Conservation (phyloP, 2,113 vertebrate genomes). For the Synodontis membranacea region DNA sequence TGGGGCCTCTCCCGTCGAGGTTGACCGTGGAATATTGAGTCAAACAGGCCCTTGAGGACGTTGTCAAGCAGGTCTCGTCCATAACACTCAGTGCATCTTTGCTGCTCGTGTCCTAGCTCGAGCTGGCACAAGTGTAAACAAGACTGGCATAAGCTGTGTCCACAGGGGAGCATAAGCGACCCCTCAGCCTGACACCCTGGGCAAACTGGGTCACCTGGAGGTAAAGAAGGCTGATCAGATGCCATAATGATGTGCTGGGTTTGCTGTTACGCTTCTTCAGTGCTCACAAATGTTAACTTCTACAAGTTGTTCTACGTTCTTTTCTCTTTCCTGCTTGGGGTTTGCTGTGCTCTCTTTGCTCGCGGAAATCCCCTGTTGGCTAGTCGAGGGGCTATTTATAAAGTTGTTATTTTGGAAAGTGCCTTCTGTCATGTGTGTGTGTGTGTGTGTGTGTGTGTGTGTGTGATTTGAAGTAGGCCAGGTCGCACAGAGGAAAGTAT, state of each 20-base stretch:
- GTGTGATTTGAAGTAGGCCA: background rate
- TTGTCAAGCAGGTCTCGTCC: conserved; percentile 55
- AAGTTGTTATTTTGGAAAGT: conserved; percentile 40
- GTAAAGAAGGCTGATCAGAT: conserved; percentile 33
- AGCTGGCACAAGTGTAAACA: conserved; percentile 55
- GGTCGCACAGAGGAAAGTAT: background rate
- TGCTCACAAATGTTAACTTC: background rate
- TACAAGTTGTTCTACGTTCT: background rate
- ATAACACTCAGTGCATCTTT: conserved; percentile 60
- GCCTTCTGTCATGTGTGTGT: conserved; percentile 7
- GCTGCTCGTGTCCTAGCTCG: conserved; percentile 51
- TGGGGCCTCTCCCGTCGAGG: conserved; percentile 26
- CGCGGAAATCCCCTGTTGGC: conserved; percentile 11
- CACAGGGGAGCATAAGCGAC: conserved; percentile 55
- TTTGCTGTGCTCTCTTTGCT: conserved; percentile 2
- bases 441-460: background rate
- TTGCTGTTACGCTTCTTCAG: background rate
- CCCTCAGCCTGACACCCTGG: conserved; percentile 55
- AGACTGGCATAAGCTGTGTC: conserved; percentile 58
- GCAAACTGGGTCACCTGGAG: conserved; percentile 43
- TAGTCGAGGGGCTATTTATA: conserved; percentile 52
- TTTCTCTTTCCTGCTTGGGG: background rate
- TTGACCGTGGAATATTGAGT: conserved; percentile 59
- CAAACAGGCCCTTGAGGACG: conserved; percentile 53
- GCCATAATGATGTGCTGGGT: conserved; percentile 16